Evolutionary conservation across 2,888 invertebrate genomes (phyloP).

Genomic region (Nymphalis c-album): DNA sequence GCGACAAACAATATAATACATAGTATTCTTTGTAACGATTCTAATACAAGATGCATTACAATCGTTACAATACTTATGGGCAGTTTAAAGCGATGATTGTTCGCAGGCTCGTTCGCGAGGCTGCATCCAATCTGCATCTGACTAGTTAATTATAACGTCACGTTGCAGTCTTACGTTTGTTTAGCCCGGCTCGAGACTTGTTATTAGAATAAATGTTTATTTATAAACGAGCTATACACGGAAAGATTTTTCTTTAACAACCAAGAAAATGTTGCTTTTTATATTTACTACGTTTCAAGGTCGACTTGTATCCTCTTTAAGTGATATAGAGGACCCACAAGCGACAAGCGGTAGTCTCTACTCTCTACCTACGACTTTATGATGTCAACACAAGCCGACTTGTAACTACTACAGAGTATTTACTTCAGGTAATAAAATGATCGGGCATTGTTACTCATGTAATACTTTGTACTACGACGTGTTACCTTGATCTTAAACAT

Average conservation of each 20-base stretch:
- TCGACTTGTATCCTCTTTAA: slow-evolving; percentile 11
- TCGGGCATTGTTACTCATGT: not conserved
- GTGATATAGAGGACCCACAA: not conserved
- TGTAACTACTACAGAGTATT: too few species aligned
- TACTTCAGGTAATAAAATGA: not conserved
- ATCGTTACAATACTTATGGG: slow-evolving; percentile 8
- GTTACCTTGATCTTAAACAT: slow-evolving; percentile 21
- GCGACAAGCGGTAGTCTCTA: too few species aligned
- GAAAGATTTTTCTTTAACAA: not conserved
- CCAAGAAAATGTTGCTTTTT: not conserved
- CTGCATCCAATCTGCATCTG: slow-evolving; percentile 13
- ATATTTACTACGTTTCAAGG: slow-evolving; percentile 1
- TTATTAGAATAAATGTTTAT: slow-evolving; percentile 11
- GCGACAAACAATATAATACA: not conserved
- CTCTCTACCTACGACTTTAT: too few species aligned
- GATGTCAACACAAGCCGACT: too few species aligned
- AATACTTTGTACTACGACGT: not conserved
- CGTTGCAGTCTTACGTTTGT: slow-evolving; percentile 5
- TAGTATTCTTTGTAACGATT: not conserved
- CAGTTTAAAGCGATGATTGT: slow-evolving; percentile 14
- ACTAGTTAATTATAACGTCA: slow-evolving; percentile 13
- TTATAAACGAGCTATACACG: slow-evolving; percentile 3
- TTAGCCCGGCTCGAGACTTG: not conserved
- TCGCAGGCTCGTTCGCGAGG: slow-evolving; percentile 8
- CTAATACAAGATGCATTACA: too few species aligned